Base-by-base conservation (phyloP, 1,140 invertebrate genomes). In the Chymomyza costata region DNA sequence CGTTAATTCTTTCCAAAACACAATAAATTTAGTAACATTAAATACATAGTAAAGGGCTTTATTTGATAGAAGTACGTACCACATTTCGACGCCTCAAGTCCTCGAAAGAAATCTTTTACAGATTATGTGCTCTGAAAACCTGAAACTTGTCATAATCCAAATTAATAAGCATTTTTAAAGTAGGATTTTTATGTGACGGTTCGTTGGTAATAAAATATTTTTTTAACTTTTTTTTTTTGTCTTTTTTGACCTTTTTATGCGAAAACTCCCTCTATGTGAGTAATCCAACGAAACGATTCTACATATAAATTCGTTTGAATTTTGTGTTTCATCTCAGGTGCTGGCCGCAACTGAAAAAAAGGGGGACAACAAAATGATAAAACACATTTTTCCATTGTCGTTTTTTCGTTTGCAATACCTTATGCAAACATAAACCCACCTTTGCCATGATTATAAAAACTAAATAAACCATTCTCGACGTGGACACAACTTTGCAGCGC, bases 61-160 rank as follows among this genome's bases (percentile, higher is more conserved):
- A 60, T 64, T 59, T 59, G 60, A 67, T 60, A 67, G 60, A 64
- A 60, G 51, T 67, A 67, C 65, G 19, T 67, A 67, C 65, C 65
- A 40, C 32, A 32, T 21, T 64, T 59, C 35, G 45, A 44, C 37
- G 55, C 55, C 50, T 50, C 50, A 46, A 55, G 54, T 57, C 60
- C 45, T 54, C 54, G 21, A 53, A 58, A 37, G 49, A 10, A 51
- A 41, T 46, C 30, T 31, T 13, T 49, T 35, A 51, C 44, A 21
- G 31, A 56, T 8, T 48, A 52, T 46, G 46, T 18, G 38, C 45
- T 45, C 39, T 30, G 43, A 49, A 38, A 16, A 40, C 41, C 61
- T 64, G 61, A 59, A 64, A 64, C 55, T 50, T 47, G 17, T 39
- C 37, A 55, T 46, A 64, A 55, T 46, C 51, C 46, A 59, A 60